These are phyloP conservation scores for Recurvirostra avosetta DNA, from an alignment of 2,113 vertebrate genomes.

Conservation along the genomic window DNA sequence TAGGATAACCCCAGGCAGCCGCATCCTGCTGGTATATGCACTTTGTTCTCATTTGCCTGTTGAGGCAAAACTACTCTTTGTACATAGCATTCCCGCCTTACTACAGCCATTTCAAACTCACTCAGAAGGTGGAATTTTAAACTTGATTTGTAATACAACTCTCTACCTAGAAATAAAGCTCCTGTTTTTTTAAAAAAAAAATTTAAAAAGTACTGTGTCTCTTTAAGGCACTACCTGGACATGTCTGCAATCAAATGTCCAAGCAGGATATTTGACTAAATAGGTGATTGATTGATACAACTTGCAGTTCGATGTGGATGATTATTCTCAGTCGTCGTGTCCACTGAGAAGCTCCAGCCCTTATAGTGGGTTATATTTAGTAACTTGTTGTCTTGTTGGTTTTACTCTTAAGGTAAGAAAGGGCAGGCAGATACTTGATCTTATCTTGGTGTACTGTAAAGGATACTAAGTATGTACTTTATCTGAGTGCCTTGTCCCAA, in stretches of 20 bases:
- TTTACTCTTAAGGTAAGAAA: not conserved
- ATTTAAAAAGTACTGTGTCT: not conserved
- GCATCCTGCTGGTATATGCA: not conserved
- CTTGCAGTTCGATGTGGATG: not conserved
- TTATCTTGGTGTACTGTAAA: not conserved
- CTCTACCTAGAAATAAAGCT: slow-evolving; percentile 46
- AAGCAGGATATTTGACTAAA: not conserved
- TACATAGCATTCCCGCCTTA: slow-evolving; percentile 28
- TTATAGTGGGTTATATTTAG: not conserved
- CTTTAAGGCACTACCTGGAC: not conserved
- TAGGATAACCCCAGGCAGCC: not conserved
- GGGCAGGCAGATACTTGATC: not conserved
- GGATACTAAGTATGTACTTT: not conserved
- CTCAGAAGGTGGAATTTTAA: not conserved
- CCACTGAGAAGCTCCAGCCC: not conserved
- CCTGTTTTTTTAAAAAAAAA: not conserved
- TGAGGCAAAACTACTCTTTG: slow-evolving; percentile 16
- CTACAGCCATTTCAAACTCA: not conserved
- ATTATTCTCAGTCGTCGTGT: not conserved
- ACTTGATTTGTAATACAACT: not conserved
- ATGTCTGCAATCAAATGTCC: accelerated
- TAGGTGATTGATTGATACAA: not conserved
- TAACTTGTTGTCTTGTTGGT: not conserved
- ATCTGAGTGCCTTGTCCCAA: not conserved
- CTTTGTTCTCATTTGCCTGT: not conserved